Evolutionary conservation across 2,113 vertebrate species (phyloP), one percentile per base, ranked within the genome.

Genomic region (Blennius ocellaris): DNA sequence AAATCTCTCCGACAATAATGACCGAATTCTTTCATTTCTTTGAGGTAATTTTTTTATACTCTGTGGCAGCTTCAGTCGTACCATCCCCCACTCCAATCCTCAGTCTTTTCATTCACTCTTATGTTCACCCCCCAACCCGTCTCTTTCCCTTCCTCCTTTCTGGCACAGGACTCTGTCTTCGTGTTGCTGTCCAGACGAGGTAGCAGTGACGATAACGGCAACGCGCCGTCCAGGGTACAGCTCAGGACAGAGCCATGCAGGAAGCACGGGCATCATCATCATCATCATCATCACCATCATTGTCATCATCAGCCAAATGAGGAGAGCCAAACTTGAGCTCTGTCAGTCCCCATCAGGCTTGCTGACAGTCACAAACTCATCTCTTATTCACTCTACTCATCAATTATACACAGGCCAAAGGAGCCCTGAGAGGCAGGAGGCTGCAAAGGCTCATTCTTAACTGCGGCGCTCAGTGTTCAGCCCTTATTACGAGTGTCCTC

Each of bases 341-440:
- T 80, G 92, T 93, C 92, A 52, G 61, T 88, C 87, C 87, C 69
- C 78, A 89, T 92, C 78, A 90, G 86, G 62, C 73, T 57, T 75
- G 68, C 85, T 89, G 90, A 88, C 90, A 88, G 83, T 91, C 90
- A 89, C 84, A 87, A 79, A 90, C 71, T 88, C 89, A 89, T 92
- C 74, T 83, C 86, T 92, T 90, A 91, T 91, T 92, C 90, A 88
- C 84, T 80, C 81, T 44, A 66, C 83, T 87, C 89, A 90, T 92
- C 86, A 90, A 90, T 93, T 92, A 93, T 91, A 64, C 82, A 90
- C 88, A 90, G 90, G 82, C 89, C 87, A 91, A 78, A 90, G 87
- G 83, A 90, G 85, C 85, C 80, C 85, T 91, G 91, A 86, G 87
- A 88, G 91, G 89, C 81, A 82, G 70, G 69, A 70, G 76, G 72